Percentiles rank a stretch among this genome's conserved stretches.
phyloP scores from a whole-genome alignment of 1,140 invertebrate genomes.

The Euschistus heros region DNA sequence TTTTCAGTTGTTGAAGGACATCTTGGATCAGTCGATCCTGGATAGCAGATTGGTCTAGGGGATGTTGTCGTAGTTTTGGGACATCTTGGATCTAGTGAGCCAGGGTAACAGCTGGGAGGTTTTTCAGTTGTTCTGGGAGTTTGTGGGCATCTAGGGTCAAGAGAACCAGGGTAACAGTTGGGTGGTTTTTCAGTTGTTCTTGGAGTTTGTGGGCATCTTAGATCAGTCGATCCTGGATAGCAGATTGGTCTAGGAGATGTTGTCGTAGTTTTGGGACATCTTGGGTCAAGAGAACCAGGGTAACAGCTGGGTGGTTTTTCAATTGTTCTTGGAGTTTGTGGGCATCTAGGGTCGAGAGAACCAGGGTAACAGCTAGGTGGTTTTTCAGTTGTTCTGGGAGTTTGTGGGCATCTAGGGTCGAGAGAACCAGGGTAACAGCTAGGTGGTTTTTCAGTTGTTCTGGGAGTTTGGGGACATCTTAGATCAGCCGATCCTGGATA shows the following conservation, averaged over 20 bases:
- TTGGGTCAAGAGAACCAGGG: constrained; percentile 32
- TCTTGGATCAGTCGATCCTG: constrained; percentile 24
- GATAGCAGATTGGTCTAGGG: constrained; percentile 29
- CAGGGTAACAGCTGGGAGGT: constrained; percentile 31
- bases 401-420: constrained; percentile 35
- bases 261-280: constrained; percentile 27
- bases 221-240: constrained; percentile 34
- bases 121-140: constrained; percentile 30
- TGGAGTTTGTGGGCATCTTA: constrained; percentile 32
- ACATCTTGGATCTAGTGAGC: too few species aligned
- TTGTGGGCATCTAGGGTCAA: constrained; percentile 7
- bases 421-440: constrained; percentile 30
- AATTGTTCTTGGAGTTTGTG: constrained; percentile 29
- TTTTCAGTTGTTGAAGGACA: constrained; percentile 29
- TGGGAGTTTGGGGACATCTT: constrained; percentile 31
- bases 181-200: constrained; percentile 22
- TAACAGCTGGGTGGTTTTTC: constrained; percentile 32
- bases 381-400: constrained; percentile 14
- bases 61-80: too few species aligned
- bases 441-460: constrained; percentile 11
- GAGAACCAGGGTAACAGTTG: constrained; percentile 29
- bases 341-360: constrained; percentile 34
- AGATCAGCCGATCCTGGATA: constrained; percentile 34
- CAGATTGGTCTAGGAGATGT: constrained; percentile 28
- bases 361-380: constrained; percentile 29